Evolutionary conservation across 1,140 invertebrate species (phyloP), one percentile per base, ranked within the genome.

Genomic region (Prorops nasuta): DNA sequence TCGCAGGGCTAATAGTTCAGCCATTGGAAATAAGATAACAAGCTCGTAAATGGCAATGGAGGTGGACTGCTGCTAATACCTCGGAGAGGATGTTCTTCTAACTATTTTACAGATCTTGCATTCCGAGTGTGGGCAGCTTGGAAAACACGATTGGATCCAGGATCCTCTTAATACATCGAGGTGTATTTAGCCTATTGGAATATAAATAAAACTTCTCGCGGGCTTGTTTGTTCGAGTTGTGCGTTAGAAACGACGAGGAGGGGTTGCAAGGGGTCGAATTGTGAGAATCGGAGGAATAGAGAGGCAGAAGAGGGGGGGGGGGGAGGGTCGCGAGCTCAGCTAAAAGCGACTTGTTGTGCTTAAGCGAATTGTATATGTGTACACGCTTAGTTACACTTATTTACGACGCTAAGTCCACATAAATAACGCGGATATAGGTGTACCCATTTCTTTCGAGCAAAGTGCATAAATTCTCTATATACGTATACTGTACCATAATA

Each of bases 351-450:
- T 17, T 42, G 43, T 54, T 43, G 17, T 14, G 31, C 18, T 56
- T 46, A 49, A 59, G 45, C 40, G 46, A 58, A 60, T 58, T 44
- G 35, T 41, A 42, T 28, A 37, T n/a, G n/a, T n/a, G n/a, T n/a
- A n/a, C 41, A 37, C n/a, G 46, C 56, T 50, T 54, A 35, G 57
- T 60, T 54, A 58, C 51, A 54, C 31, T 51, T 60, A 60, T 54
- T 58, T 59, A 58, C 40, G 40, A 47, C 35, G 16, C n/a, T 35
- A 39, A 34, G 31, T 35, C 17, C 18, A 34, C 36, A 54, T 51
- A 60, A 60, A 60, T 54, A 58, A 54, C 32, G n/a, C 36, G 31
- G 20, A 44, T 53, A 46, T 60, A 47, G 40, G 34, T 56, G 45
- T 59, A 49, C 9, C 16, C 31, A 24, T 47, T 50, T 54, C 32